phyloP scores from a whole-genome alignment of 2,888 invertebrate genomes.

The Podabrus alpinus region DNA sequence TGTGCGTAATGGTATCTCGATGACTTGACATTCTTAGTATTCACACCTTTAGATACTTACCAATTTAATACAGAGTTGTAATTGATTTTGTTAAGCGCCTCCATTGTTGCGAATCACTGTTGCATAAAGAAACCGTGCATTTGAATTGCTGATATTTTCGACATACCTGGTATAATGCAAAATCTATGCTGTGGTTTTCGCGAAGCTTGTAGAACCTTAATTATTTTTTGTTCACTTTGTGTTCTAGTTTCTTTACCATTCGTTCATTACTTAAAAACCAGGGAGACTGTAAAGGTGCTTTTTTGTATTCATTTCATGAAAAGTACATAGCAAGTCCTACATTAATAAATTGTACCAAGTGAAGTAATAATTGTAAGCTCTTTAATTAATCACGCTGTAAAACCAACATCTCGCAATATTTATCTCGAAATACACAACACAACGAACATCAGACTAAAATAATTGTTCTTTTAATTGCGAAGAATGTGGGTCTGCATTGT shows the following conservation, averaged over 20 bases:
- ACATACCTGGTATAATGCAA: not conserved
- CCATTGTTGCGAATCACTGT: not conserved
- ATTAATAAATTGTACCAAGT: not conserved
- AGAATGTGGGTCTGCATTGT: slow-evolving; percentile 19
- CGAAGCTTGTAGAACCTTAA: not conserved
- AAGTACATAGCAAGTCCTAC: not conserved
- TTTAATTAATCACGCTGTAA: slow-evolving; percentile 13
- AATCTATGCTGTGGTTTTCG: not conserved
- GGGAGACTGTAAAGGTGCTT: not conserved
- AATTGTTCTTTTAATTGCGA: slow-evolving; percentile 21
- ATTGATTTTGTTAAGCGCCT: not conserved
- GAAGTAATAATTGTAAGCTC: not conserved
- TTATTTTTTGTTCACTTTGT: not conserved
- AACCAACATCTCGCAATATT: slow-evolving; percentile 3
- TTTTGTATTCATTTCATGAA: not conserved
- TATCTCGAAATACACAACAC: slow-evolving; percentile 13
- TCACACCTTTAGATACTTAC: not conserved
- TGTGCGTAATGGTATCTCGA: not conserved
- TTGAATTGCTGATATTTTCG: not conserved
- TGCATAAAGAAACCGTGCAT: not conserved
- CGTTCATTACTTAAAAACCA: not conserved
- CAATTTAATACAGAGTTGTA: not conserved
- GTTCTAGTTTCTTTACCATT: not conserved
- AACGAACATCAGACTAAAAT: slow-evolving; percentile 16
- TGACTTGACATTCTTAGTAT: not conserved